Percentiles rank a stretch among this genome's conserved stretches.
These are phyloP conservation scores for Hirundo rustica DNA, from an alignment of 2,797 vertebrate species.

Conservation along the genomic window DNA sequence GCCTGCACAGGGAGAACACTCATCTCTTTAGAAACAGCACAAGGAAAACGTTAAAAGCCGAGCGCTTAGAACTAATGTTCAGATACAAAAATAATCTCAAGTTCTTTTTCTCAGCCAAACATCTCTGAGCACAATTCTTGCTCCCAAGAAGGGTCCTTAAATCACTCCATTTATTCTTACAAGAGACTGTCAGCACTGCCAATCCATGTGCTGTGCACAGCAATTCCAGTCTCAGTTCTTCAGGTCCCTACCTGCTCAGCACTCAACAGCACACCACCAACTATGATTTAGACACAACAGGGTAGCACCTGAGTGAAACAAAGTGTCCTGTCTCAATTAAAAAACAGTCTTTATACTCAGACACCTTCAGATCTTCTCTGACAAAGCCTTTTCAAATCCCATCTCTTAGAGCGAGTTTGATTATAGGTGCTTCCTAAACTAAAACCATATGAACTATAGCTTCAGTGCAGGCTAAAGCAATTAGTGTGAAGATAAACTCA, in stretches of 20 bases:
- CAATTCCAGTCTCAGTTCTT: not conserved
- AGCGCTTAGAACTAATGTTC: not conserved
- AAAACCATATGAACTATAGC: not conserved
- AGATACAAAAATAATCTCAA: not conserved
- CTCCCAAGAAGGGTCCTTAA: not conserved
- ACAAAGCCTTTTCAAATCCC: not conserved
- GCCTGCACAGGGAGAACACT: not conserved
- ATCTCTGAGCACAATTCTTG: not conserved
- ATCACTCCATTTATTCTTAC: not conserved
- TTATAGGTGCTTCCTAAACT: not conserved
- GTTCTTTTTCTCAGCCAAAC: not conserved
- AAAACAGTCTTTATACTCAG: not conserved
- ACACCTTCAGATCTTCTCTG: not conserved
- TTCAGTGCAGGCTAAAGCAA: not conserved
- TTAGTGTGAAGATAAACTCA: not conserved
- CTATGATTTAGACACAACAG: not conserved
- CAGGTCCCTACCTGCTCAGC: not conserved
- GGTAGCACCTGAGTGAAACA: not conserved
- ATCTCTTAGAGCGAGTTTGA: not conserved
- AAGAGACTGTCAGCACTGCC: not conserved
- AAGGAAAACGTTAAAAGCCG: not conserved
- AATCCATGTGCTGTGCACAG: not conserved
- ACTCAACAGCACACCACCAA: not conserved
- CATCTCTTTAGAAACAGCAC: not conserved
- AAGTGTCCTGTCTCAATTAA: not conserved